Conservation (phyloP, 2,113 vertebrate species). For the Lycocorax pyrrhopterus region DNA sequence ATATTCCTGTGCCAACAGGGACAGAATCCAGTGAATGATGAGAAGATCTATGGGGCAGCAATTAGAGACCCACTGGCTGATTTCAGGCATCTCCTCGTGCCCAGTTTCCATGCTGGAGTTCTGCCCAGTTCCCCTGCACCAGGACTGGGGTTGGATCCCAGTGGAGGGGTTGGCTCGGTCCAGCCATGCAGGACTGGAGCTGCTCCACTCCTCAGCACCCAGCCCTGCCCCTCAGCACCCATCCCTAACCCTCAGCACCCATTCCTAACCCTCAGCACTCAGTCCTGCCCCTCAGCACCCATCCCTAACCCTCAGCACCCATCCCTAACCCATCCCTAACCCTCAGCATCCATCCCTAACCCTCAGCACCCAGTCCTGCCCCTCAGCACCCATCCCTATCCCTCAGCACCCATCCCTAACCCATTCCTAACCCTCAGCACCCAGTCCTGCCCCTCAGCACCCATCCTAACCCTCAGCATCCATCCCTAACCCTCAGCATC, state of each 20-base stretch:
- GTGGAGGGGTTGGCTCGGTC: not conserved
- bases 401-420: not conserved
- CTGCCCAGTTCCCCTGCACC: not conserved
- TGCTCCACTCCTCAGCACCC: not conserved
- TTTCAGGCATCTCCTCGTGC: not conserved
- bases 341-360: no score
- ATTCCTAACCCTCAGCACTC: rapidly evolving
- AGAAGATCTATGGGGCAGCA: not conserved
- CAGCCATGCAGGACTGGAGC: not conserved
- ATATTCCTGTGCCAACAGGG: not conserved
- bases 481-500: not conserved
- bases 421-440: not conserved
- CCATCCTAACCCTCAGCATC: not conserved
- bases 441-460: no score
- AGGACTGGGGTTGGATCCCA: not conserved
- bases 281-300: not conserved
- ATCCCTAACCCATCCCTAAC: rapidly evolving
- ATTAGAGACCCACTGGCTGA: not conserved
- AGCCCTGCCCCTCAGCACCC: not conserved
- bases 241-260: not conserved
- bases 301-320: not conserved
- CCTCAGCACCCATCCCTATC: not conserved
- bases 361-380: not conserved
- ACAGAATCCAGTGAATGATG: not conserved
- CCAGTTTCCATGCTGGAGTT: not conserved